These are phyloP conservation scores for Chiloscyllium plagiosum DNA, from an alignment of 2,113 vertebrate genomes.

Conservation along the genomic window DNA sequence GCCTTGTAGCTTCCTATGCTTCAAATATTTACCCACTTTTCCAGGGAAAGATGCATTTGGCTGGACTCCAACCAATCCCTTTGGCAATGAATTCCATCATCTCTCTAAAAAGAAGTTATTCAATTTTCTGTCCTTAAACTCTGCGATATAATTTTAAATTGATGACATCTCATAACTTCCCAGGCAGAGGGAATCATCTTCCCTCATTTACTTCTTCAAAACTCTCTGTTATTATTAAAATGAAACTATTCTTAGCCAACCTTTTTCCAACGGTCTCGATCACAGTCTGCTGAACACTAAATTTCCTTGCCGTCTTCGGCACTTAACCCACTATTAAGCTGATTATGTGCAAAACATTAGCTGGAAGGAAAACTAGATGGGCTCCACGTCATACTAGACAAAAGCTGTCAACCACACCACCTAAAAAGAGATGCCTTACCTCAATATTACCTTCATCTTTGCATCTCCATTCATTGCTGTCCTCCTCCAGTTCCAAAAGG, in stretches of 20 bases:
- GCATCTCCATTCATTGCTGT: too few relatives aligned
- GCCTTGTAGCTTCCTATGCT: background rate
- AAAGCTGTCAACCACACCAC: too few relatives aligned
- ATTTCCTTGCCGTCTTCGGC: background rate
- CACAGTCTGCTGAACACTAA: background rate
- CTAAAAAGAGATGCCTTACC: too few relatives aligned
- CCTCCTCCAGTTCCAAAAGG: too few relatives aligned
- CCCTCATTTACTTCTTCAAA: background rate
- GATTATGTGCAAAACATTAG: background rate
- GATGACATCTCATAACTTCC: background rate
- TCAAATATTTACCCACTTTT: conserved; percentile 4
- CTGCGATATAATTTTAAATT: background rate
- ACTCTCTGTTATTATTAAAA: background rate
- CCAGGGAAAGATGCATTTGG: background rate
- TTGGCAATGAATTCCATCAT: too few relatives aligned
- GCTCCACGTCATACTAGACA: too few relatives aligned
- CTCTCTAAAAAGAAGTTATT: background rate
- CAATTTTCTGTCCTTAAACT: background rate
- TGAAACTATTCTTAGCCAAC: background rate
- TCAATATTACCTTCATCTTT: too few relatives aligned
- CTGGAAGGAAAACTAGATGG: too few relatives aligned
- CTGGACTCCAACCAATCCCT: background rate
- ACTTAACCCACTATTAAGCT: too few relatives aligned
- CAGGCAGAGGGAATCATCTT: background rate
- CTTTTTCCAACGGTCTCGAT: background rate